phyloP scores from a whole-genome alignment of 2,888 invertebrate species.

The Coecobrya sp. region DNA sequence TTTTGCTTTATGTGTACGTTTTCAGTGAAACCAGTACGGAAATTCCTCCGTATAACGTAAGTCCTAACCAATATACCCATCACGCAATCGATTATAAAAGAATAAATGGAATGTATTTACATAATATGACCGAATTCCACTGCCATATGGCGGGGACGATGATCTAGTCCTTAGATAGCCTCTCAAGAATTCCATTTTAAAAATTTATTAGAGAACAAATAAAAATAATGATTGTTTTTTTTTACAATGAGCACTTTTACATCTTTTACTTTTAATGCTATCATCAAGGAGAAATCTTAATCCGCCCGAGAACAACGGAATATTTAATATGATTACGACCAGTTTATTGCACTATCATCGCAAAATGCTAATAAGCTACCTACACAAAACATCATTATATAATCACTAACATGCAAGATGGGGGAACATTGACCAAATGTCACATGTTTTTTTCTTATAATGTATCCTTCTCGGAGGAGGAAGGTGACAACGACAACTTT shows the following conservation, averaged over 20 bases:
- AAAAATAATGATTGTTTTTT: neutral
- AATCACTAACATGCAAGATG: neutral
- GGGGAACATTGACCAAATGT: conserved; percentile 37
- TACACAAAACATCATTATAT: conserved; percentile 18
- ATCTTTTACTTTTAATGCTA: conserved; percentile 39
- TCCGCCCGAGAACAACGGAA: conserved; percentile 42
- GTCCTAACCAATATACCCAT: neutral
- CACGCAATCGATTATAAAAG: neutral
- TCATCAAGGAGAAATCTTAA: conserved; percentile 53
- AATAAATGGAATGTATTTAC: neutral
- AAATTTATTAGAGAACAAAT: neutral
- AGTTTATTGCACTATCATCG: conserved; percentile 48
- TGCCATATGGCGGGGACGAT: neutral
- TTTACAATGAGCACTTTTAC: neutral
- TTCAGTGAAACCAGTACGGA: conserved; percentile 29
- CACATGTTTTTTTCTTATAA: neutral
- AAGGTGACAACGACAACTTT: conserved; percentile 52
- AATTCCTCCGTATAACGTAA: conserved; percentile 5
- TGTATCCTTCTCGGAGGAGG: conserved; percentile 18
- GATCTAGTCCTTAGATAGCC: conserved; percentile 9
- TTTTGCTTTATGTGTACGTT: neutral
- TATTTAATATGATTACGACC: neutral
- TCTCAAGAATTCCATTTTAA: neutral
- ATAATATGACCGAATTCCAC: conserved; percentile 53
- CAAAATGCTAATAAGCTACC: conserved; percentile 42